Evolutionary conservation across 2,113 vertebrate species (phyloP).

Genomic region (Trichomycterus rosablanca): DNA sequence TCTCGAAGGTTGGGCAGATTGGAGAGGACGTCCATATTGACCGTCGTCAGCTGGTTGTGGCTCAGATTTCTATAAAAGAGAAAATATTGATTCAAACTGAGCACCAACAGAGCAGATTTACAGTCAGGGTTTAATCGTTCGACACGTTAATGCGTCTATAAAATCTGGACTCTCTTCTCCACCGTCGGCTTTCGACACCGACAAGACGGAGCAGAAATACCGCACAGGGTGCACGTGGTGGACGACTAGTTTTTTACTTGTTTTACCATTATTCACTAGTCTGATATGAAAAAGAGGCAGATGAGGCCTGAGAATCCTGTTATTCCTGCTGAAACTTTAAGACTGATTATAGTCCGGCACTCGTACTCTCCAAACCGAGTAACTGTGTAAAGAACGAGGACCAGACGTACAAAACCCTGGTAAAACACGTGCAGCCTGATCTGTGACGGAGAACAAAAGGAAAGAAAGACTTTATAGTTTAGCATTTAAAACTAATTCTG

Average conservation of each 20-base stretch:
- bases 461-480: too few species aligned
- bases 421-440: not conserved
- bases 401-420: not conserved
- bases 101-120: too few species aligned
- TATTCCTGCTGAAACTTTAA: slow-evolving; percentile 35
- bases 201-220: not conserved
- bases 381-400: not conserved
- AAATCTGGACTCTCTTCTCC: not conserved
- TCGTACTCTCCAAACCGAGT: not conserved
- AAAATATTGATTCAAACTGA: slow-evolving; percentile 28
- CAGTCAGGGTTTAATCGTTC: too few species aligned
- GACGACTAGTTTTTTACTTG: not conserved
- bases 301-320: slow-evolving; percentile 17
- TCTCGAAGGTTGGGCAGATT: slow-evolving; percentile 80
- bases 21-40: slow-evolving; percentile 75
- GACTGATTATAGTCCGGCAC: slow-evolving; percentile 27
- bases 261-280: not conserved
- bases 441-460: not conserved
- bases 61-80: slow-evolving; percentile 83
- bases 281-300: slow-evolving; percentile 1
- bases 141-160: too few species aligned
- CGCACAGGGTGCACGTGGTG: not conserved
- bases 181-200: not conserved
- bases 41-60: slow-evolving; percentile 82
- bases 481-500: too few species aligned